phyloP scores from a whole-genome alignment of 2,113 vertebrate genomes.

The Hippocampus barbouri region DNA sequence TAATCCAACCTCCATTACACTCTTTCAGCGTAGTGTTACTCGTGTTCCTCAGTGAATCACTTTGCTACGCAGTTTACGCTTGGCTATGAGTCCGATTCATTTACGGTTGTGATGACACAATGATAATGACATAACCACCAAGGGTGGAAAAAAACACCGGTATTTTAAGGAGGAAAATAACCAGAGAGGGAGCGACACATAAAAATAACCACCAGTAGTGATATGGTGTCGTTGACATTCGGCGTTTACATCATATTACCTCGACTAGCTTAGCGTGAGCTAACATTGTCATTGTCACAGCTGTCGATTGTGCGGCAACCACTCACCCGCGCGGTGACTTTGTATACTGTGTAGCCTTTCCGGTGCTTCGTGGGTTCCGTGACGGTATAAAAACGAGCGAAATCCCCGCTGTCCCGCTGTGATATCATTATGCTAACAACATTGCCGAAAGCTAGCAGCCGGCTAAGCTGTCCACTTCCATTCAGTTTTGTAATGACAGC shows the following conservation, averaged over 20 bases:
- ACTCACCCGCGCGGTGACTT: conserved; percentile 93
- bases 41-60: neutral
- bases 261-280: conserved; percentile 10
- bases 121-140: neutral
- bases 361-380: conserved; percentile 88
- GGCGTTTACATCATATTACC: neutral
- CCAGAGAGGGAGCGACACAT: too few species aligned
- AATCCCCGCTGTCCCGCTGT: conserved; percentile 81
- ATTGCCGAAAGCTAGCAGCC: conserved; percentile 58
- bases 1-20: neutral
- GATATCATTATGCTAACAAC: conserved; percentile 84
- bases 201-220: neutral
- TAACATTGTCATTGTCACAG: conserved; percentile 22
- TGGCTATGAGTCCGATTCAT: neutral
- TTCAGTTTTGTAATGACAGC: conserved; percentile 33
- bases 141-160: neutral
- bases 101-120: conserved; percentile 4
- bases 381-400: conserved; percentile 96
- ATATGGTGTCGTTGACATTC: neutral
- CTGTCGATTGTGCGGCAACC: neutral
- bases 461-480: conserved; percentile 52
- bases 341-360: conserved; percentile 91
- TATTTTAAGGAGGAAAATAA: neutral
- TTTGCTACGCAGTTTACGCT: conserved; percentile 6
- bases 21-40: neutral